These are phyloP conservation scores for Odobenus rosmarus DNA, from an alignment of 2,113 vertebrate genomes.

Conservation along the genomic window DNA sequence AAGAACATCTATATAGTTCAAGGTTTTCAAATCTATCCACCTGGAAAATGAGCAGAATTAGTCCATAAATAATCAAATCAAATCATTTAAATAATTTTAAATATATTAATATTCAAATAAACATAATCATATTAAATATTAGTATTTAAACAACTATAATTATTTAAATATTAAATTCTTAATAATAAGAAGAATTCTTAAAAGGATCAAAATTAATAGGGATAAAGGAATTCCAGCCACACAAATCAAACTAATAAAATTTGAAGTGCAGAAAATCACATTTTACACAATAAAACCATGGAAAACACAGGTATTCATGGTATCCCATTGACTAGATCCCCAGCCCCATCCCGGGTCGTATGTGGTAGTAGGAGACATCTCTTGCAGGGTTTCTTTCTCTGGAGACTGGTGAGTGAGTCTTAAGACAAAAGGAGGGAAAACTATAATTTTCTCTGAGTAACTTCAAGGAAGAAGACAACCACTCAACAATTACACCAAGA, in stretches of 20 bases:
- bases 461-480: background rate
- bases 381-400: background rate
- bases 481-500: background rate
- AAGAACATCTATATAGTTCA: background rate
- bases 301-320: background rate
- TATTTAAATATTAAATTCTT: no score
- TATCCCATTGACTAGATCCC: background rate
- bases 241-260: constrained; percentile 33
- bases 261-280: constrained; percentile 44
- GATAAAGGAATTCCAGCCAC: background rate
- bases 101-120: background rate
- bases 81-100: background rate
- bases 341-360: background rate
- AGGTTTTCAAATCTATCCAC: background rate
- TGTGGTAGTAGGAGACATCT: background rate
- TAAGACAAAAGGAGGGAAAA: background rate
- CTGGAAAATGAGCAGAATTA: background rate
- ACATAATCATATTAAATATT: no score
- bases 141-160: no score
- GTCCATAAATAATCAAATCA: background rate
- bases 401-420: background rate
- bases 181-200: background rate
- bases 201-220: background rate
- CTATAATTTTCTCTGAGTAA: background rate
- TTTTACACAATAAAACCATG: background rate